Conservation (phyloP, 2,888 invertebrate species). For the Rugalucina vietnamica region DNA sequence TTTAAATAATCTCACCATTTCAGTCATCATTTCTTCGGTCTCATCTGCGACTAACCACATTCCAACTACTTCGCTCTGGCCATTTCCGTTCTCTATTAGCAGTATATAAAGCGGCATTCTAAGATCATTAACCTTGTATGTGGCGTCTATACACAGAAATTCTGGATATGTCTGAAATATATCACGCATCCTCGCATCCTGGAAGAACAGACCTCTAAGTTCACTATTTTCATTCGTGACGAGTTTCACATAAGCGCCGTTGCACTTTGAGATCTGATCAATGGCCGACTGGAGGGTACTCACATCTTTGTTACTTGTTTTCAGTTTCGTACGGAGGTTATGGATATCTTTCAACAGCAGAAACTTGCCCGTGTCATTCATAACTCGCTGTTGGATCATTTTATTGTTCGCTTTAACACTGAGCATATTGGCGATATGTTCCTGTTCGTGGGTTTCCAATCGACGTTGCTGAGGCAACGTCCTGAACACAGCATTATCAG, state of each 20-base stretch:
- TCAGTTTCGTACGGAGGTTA: not conserved
- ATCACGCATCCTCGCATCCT: conserved; percentile 16
- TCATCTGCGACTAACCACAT: conserved; percentile 36
- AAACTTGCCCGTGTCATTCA: not conserved
- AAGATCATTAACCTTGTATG: conserved; percentile 33
- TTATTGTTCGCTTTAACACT: too few species aligned
- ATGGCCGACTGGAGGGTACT: conserved; percentile 12
- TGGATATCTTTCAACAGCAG: not conserved
- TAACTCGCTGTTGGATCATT: not conserved
- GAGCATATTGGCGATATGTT: not conserved
- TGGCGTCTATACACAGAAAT: conserved; percentile 30
- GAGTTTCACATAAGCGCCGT: conserved; percentile 15
- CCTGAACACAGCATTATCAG: not conserved
- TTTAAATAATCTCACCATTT: conserved; percentile 25
- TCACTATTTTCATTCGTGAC: not conserved
- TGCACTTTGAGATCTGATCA: conserved; percentile 10
- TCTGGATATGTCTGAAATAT: conserved; percentile 15
- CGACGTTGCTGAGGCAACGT: conserved; percentile 1
- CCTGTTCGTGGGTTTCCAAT: not conserved
- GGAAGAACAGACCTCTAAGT: conserved; percentile 30
- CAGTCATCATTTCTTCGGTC: conserved; percentile 25
- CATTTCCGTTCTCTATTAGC: conserved; percentile 25
- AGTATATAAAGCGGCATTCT: conserved; percentile 29
- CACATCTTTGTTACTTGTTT: not conserved
- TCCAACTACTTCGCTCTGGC: conserved; percentile 22